Evolutionary conservation across 2,797 vertebrate species (phyloP).

Genomic region (Limosa lapponica): DNA sequence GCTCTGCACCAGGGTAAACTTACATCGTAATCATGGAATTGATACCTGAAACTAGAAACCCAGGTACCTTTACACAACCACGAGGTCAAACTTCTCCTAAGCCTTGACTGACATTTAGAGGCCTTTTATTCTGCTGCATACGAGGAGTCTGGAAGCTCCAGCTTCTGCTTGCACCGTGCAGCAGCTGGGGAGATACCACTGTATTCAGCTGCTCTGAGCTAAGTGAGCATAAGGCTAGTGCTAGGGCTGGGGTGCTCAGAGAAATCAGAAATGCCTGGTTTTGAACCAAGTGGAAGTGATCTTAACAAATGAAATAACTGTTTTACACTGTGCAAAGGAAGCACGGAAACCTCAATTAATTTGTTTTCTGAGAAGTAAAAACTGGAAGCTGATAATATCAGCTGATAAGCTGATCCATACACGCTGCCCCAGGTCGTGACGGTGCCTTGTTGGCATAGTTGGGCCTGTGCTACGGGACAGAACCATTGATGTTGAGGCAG

Average conservation of each 20-base stretch:
- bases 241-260: background rate
- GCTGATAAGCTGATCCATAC: too few species aligned
- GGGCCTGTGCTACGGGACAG: background rate
- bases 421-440: background rate
- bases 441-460: background rate
- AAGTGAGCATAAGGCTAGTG: rapidly evolving
- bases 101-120: background rate
- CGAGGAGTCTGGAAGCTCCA: background rate
- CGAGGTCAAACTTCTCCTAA: constrained; percentile 20
- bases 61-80: background rate
- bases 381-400: too few species aligned
- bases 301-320: background rate
- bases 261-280: background rate
- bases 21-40: constrained; percentile 51
- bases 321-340: background rate
- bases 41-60: constrained; percentile 59
- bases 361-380: background rate
- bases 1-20: constrained; percentile 43
- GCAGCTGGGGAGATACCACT: background rate
- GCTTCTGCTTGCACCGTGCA: background rate
- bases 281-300: background rate
- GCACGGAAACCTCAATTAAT: background rate
- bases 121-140: background rate
- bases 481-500: rapidly evolving
- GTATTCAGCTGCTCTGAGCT: background rate